phyloP scores from a whole-genome alignment of 2,888 invertebrate genomes.

The Tenthredo notha region DNA sequence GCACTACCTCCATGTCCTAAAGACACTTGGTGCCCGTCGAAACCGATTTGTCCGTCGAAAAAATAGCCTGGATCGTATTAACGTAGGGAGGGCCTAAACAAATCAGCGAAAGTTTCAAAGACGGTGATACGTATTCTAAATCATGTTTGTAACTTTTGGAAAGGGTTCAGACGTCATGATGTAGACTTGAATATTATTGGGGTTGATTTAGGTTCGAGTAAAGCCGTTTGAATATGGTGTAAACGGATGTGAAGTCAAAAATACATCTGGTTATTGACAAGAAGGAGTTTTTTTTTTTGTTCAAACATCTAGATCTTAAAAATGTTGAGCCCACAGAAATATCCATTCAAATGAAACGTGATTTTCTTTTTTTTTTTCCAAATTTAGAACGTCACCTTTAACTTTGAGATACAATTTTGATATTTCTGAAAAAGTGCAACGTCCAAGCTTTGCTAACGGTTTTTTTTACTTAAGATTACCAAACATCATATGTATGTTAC shows the following conservation, averaged over 20 bases:
- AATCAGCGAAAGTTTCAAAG: neutral
- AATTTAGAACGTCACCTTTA: neutral
- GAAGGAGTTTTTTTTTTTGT: neutral
- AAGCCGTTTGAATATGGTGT: neutral
- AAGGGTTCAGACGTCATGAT: neutral
- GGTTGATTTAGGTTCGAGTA: neutral
- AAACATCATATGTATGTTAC: neutral
- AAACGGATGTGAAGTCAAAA: neutral
- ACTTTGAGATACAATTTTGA: neutral
- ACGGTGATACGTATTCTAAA: neutral
- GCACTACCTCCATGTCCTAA: conserved; percentile 61
- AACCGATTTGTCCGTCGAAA: conserved; percentile 29
- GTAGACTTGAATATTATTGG: neutral
- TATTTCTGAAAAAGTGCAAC: neutral
- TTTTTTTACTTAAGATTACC: neutral
- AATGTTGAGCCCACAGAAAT: neutral
- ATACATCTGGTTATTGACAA: neutral
- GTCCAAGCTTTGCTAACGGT: neutral
- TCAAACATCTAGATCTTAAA: neutral
- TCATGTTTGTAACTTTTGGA: neutral
- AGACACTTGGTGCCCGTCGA: conserved; percentile 60
- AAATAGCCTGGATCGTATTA: neutral
- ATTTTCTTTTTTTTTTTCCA: neutral
- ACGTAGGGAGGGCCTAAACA: neutral
- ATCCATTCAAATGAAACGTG: neutral